These are phyloP conservation scores for Calcarius lapponicus DNA, from an alignment of 2,797 vertebrate species.

Conservation along the genomic window DNA sequence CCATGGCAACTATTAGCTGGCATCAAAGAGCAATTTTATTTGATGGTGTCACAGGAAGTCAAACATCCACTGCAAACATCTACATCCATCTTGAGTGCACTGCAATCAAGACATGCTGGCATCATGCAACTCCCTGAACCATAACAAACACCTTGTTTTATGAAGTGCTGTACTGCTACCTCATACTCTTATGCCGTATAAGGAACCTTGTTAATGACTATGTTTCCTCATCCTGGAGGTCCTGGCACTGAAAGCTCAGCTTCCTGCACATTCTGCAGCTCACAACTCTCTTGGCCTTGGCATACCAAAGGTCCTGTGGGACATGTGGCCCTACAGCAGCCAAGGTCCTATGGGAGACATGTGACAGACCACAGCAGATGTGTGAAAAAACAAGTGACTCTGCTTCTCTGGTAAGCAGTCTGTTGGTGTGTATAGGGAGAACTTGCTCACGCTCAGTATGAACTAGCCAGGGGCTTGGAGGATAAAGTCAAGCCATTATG, in stretches of 20 bases:
- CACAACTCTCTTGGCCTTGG: neutral
- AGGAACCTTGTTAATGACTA: neutral
- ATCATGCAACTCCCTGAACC: neutral
- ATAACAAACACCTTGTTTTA: neutral
- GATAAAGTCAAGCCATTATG: neutral
- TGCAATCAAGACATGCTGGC: neutral
- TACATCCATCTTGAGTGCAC: too few relatives aligned
- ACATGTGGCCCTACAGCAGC: accelerated
- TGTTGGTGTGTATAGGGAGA: accelerated
- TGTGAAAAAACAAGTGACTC: neutral
- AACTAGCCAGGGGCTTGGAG: neutral
- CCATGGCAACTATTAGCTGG: neutral
- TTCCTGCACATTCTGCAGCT: neutral
- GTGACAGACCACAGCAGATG: neutral
- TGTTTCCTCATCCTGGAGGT: neutral
- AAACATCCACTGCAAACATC: neutral
- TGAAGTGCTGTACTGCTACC: neutral
- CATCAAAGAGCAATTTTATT: neutral
- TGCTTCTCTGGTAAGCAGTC: neutral
- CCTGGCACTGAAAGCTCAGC: accelerated
- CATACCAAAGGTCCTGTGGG: neutral
- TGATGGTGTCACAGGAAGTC: neutral
- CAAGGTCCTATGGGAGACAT: accelerated
- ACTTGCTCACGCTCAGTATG: neutral
- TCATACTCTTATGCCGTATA: neutral